Conservation (phyloP, 2,113 vertebrate genomes). For the Cranoglanis bouderius region DNA sequence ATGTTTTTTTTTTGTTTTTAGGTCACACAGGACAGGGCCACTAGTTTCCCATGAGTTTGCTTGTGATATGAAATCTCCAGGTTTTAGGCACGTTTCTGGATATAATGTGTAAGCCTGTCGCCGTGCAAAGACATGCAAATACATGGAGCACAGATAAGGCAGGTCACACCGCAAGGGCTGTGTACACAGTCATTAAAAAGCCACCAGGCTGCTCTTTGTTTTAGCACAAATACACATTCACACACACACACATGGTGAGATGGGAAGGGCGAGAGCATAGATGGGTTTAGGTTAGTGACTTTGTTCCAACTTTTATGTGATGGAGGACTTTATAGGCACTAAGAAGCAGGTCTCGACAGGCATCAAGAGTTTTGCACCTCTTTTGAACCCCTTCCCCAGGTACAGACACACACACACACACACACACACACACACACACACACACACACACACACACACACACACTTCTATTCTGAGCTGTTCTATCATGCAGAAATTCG, state of each 20-base stretch:
- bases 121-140: slow-evolving; percentile 39
- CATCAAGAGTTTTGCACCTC: slow-evolving; percentile 20
- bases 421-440: slow-evolving; percentile 29
- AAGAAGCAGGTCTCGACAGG: slow-evolving; percentile 33
- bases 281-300: slow-evolving; percentile 6
- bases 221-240: slow-evolving; percentile 29
- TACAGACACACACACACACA: slow-evolving; percentile 30
- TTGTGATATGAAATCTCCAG: slow-evolving; percentile 26
- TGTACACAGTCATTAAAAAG: slow-evolving; percentile 44
- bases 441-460: slow-evolving; percentile 26
- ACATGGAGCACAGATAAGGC: slow-evolving; percentile 43
- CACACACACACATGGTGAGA: slow-evolving; percentile 20
- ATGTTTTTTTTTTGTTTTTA: no score
- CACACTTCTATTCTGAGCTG: neutral
- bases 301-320: slow-evolving; percentile 13
- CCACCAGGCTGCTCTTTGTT: slow-evolving; percentile 37
- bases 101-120: slow-evolving; percentile 22
- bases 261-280: neutral
- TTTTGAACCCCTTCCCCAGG: slow-evolving; percentile 24
- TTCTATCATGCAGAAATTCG: neutral
- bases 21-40: neutral
- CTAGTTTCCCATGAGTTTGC: neutral
- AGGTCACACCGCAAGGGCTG: slow-evolving; percentile 27
- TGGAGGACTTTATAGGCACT: neutral
- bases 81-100: neutral